Evolutionary conservation across 2,888 invertebrate species (phyloP).

Genomic region (Mimachlamys varia): DNA sequence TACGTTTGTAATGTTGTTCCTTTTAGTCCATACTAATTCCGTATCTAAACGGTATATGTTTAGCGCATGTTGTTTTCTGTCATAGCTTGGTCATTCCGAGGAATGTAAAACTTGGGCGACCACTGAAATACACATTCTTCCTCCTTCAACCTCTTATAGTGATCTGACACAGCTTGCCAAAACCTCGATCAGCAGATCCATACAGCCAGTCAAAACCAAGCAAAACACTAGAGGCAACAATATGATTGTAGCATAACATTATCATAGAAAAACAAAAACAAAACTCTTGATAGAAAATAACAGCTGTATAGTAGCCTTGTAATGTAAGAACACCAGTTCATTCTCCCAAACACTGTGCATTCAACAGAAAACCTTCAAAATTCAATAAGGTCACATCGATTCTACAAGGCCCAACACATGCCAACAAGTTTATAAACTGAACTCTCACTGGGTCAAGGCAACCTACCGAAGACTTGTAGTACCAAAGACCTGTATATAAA

Average conservation of each 20-base stretch:
- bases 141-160: not conserved
- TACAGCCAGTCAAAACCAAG: constrained; percentile 2
- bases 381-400: too few species aligned
- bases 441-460: too few species aligned
- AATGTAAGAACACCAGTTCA: not conserved
- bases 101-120: not conserved
- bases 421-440: too few species aligned
- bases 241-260: constrained; percentile 14
- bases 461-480: too few species aligned
- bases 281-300: not conserved
- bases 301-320: not conserved
- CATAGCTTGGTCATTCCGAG: not conserved
- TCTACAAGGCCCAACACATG: too few species aligned
- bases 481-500: too few species aligned
- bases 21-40: too few species aligned
- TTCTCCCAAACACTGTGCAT: not conserved
- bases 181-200: constrained; percentile 22
- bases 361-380: not conserved
- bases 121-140: not conserved
- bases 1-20: too few species aligned
- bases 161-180: not conserved
- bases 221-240: not conserved
- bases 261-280: constrained; percentile 7
- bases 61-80: not conserved
- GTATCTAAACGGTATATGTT: not conserved